Evolutionary conservation across 2,113 vertebrate genomes (phyloP).

Genomic region (Tretioscincus oriximinensis): DNA sequence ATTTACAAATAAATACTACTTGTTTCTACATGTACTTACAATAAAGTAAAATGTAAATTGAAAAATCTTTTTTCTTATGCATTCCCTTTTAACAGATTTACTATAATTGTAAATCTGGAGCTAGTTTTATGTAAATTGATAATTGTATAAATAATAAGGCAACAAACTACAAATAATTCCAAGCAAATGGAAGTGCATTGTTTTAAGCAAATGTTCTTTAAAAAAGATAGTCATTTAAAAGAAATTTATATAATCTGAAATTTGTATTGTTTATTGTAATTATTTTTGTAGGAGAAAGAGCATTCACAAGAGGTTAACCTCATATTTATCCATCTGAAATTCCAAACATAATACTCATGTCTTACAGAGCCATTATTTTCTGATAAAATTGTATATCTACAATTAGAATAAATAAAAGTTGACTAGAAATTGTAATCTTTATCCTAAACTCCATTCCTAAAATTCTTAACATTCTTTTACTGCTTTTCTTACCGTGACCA

Average conservation of each 20-base stretch:
- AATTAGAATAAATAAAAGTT: not conserved
- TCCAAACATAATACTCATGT: slow-evolving; percentile 26
- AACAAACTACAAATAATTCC: not conserved
- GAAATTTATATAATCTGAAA: not conserved
- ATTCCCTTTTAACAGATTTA: too few relatives aligned
- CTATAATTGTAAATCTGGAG: not conserved
- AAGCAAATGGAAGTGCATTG: slow-evolving; percentile 6
- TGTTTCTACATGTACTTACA: not conserved
- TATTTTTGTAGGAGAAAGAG: slow-evolving; percentile 5
- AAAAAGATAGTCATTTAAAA: not conserved
- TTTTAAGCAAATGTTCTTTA: not conserved
- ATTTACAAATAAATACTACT: not conserved
- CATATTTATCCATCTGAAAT: slow-evolving; percentile 16
- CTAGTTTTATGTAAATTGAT: not conserved
- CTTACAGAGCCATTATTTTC: too few relatives aligned
- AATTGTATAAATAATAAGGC: not conserved
- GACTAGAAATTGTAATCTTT: not conserved
- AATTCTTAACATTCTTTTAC: not conserved
- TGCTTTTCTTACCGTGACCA: not conserved
- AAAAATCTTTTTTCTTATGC: not conserved
- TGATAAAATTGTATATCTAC: not conserved
- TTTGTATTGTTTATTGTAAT: not conserved
- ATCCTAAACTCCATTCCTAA: not conserved
- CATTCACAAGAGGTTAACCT: slow-evolving; percentile 43
- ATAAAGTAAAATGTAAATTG: not conserved